Evolutionary conservation across 1,140 invertebrate species (phyloP), one percentile per base, ranked within the genome.

Genomic region (Drosophila athabasca): DNA sequence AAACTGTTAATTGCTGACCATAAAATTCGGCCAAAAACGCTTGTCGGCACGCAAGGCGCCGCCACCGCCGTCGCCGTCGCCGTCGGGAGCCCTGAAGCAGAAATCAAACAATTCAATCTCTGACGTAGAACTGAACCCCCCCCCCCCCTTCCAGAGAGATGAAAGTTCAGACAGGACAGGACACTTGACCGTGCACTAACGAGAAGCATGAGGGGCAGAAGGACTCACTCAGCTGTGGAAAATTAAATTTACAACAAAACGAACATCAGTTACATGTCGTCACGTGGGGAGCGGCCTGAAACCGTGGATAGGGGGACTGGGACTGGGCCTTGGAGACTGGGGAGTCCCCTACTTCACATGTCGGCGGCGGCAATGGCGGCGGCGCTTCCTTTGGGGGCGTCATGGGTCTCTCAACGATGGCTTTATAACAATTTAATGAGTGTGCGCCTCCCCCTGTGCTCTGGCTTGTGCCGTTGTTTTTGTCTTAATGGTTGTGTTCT

Each of bases 391-490:
- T 67, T 60, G 43, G 11, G 5, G 62, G n/a, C n/a, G 39, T 58
- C 35, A 54, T 53, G 55, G 53, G 55, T 50, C 50, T 50, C 50
- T 68, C 62, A 62, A 66, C 66, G 62, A 62, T 87, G 82, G 73
- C 78, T 87, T 87, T 88, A 82, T 87, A 88, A 75, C 83, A 87
- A 87, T 87, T 82, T 87, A 87, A 87, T 87, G 83, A 64, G 77
- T 62, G 31, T 19, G 17, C 17, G 31, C 31, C 31, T 9, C 31
- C 9, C 31, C 3, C 31, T 39, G 3, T 3, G 35, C 35, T 35
- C 11, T 3, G 35, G 11, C 35, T 65, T 48, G 53, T 45, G 72
- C 59, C 64, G 43, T 39, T 39, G 24, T 24, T 24, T 24, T 4
- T 46, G 57, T 35, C 15, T 9, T 48, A 68, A 68, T 39, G 53